These are phyloP conservation scores for Cheilosia vulpina DNA, from an alignment of 2,888 invertebrate species.

Conservation along the genomic window DNA sequence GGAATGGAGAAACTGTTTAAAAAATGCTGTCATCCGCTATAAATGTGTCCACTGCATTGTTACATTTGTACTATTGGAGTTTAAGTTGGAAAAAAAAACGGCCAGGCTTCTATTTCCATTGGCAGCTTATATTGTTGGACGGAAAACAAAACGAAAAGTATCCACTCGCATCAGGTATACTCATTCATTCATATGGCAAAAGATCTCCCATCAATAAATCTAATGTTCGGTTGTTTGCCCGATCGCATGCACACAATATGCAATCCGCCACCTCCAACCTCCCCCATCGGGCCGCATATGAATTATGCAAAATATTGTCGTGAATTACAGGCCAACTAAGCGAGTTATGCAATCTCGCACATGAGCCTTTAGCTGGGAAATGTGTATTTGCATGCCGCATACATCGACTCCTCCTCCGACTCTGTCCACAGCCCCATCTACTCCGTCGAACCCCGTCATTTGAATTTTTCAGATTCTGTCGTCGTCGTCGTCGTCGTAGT, in stretches of 20 bases:
- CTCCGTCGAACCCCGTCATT: slow-evolving; percentile 70
- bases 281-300: slow-evolving; percentile 65
- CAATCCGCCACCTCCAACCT: slow-evolving; percentile 61
- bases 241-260: slow-evolving; percentile 61
- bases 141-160: slow-evolving; percentile 58
- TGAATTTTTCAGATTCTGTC: slow-evolving; percentile 74
- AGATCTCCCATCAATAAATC: slow-evolving; percentile 73
- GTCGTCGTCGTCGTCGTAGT: slow-evolving; percentile 40
- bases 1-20: slow-evolving; percentile 47
- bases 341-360: slow-evolving; percentile 72
- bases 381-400: slow-evolving; percentile 71
- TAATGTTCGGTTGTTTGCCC: slow-evolving; percentile 63
- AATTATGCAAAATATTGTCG: slow-evolving; percentile 76
- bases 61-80: too few species aligned
- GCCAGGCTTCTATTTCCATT: not conserved
- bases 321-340: slow-evolving; percentile 75
- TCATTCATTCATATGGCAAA: slow-evolving; percentile 71
- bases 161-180: slow-evolving; percentile 36
- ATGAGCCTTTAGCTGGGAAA: slow-evolving; percentile 75
- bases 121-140: slow-evolving; percentile 2
- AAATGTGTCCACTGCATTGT: slow-evolving; percentile 21
- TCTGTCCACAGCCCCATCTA: slow-evolving; percentile 10
- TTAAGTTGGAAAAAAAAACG: not conserved
- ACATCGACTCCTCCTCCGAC: slow-evolving; percentile 46
- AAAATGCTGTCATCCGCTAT: slow-evolving; percentile 23